phyloP scores from a whole-genome alignment of 2,888 invertebrate genomes.

The Mellilla xanthometata region DNA sequence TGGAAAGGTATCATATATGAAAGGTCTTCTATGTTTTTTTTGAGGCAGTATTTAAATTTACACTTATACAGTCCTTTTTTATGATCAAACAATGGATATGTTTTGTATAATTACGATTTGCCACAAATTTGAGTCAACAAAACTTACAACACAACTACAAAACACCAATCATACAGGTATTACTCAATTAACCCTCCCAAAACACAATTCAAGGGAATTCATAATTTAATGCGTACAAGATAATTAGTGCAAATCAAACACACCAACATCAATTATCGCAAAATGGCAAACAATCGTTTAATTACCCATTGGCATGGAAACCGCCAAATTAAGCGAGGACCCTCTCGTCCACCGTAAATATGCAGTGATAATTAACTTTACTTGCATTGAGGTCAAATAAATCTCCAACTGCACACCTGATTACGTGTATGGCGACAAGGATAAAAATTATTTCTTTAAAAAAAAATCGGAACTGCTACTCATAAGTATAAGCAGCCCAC shows the following conservation, averaged over 20 bases:
- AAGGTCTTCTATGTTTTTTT: no score
- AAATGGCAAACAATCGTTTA: constrained; percentile 79
- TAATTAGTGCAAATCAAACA: constrained; percentile 79
- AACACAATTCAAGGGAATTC: constrained; percentile 47
- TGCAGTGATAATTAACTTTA: constrained; percentile 55
- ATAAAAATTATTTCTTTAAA: no score
- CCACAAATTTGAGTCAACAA: no score
- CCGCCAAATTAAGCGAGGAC: constrained; percentile 69
- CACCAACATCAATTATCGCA: constrained; percentile 73
- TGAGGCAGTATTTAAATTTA: no score
- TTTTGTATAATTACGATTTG: no score
- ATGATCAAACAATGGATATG: no score
- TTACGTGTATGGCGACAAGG: no score
- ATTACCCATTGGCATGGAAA: constrained; percentile 71
- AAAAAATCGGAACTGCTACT: no score
- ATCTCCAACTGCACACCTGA: constrained; percentile 8
- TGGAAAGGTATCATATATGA: no score
- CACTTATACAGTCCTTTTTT: no score
- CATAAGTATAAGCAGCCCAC: no score
- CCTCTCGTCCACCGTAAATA: constrained; percentile 56
- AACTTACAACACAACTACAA: neutral
- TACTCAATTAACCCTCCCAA: constrained; percentile 37
- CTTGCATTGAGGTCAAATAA: constrained; percentile 21
- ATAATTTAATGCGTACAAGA: constrained; percentile 66
- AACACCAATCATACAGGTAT: constrained; percentile 19